These are phyloP conservation scores for Agrotis puta DNA, from an alignment of 2,888 invertebrate species.

Conservation along the genomic window DNA sequence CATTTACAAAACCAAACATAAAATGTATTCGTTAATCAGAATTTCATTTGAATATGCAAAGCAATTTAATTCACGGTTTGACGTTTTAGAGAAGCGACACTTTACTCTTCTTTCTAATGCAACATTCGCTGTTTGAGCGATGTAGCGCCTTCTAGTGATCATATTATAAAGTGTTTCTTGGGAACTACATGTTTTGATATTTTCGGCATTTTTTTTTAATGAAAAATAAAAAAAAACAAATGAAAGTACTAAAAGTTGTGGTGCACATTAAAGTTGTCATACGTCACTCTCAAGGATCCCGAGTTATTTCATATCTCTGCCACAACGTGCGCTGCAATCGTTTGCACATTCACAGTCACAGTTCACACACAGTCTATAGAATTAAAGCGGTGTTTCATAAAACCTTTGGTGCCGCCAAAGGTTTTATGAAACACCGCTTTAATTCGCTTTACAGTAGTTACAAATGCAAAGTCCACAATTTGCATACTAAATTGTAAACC, in stretches of 20 bases:
- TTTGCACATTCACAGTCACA: no score
- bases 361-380: no score
- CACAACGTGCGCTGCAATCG: no score
- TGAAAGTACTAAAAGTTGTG: no score
- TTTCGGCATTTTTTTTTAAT: no score
- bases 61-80: slow-evolving; percentile 72
- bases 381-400: slow-evolving; percentile 79
- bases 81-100: slow-evolving; percentile 65
- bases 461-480: slow-evolving; percentile 81
- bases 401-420: slow-evolving; percentile 75
- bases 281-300: no score
- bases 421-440: slow-evolving; percentile 78
- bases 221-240: no score
- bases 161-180: no score
- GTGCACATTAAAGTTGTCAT: no score
- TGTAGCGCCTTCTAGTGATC: no score
- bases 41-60: slow-evolving; percentile 82
- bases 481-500: slow-evolving; percentile 85
- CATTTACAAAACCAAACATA: slow-evolving; percentile 72
- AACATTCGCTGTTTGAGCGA: neutral
- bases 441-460: slow-evolving; percentile 79
- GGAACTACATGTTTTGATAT: no score
- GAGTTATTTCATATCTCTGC: no score
- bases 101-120: slow-evolving; percentile 76
- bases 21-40: slow-evolving; percentile 75